phyloP scores from a whole-genome alignment of 1,140 invertebrate species.

The Drosophila tropicalis region DNA sequence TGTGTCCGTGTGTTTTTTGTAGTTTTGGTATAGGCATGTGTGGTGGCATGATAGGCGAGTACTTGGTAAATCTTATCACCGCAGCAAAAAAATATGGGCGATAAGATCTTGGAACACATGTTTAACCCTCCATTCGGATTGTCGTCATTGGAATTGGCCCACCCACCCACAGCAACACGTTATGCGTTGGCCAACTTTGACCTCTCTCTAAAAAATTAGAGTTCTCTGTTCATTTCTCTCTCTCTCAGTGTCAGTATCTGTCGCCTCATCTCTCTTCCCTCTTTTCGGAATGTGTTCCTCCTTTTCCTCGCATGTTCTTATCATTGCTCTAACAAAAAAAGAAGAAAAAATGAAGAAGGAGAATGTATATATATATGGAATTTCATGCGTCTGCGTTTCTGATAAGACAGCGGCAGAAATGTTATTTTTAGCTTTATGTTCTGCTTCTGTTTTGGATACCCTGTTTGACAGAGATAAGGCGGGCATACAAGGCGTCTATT shows the following conservation, averaged over 20 bases:
- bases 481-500: not conserved
- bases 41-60: conserved; percentile 10
- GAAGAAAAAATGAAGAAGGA: not conserved
- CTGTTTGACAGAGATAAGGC: not conserved
- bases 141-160: conserved; percentile 15
- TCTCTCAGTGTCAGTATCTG: not conserved
- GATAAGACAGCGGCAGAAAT: conserved; percentile 19
- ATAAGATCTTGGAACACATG: conserved; percentile 15
- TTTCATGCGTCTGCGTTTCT: conserved; percentile 16
- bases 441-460: conserved; percentile 8
- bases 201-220: not conserved
- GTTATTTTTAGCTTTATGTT: conserved; percentile 22
- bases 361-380: conserved; percentile 2
- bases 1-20: not conserved
- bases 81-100: conserved; percentile 3
- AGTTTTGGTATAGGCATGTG: not conserved
- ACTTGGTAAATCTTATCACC: conserved; percentile 6
- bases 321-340: conserved; percentile 4
- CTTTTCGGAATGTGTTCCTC: not conserved
- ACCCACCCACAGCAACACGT: not conserved
- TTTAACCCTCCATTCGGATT: conserved; percentile 19
- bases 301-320: not conserved
- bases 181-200: conserved; percentile 11
- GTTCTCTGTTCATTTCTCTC: not conserved
- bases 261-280: not conserved